Percentiles rank a stretch among this genome's conserved stretches.
These are phyloP conservation scores for Anoura caudifer DNA, from an alignment of 2,113 vertebrate species.

Conservation along the genomic window DNA sequence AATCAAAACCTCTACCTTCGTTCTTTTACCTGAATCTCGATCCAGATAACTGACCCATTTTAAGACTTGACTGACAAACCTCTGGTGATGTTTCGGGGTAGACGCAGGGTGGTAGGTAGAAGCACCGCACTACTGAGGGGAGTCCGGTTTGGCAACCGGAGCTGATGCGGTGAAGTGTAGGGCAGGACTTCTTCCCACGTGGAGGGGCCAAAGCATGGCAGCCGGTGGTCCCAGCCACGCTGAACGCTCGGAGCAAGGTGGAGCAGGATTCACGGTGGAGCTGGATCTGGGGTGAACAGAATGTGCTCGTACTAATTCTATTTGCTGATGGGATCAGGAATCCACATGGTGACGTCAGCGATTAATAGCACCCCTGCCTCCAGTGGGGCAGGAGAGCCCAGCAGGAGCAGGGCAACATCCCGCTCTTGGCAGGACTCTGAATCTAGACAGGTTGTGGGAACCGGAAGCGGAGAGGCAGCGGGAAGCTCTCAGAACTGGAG, in stretches of 20 bases:
- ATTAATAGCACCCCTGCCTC: not conserved
- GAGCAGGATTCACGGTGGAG: not conserved
- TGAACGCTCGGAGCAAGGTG: not conserved
- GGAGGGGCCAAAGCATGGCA: not conserved
- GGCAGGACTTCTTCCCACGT: not conserved
- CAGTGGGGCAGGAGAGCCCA: not conserved
- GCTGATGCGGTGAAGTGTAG: not conserved
- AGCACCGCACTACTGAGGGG: fast-evolving
- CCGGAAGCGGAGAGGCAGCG: not conserved
- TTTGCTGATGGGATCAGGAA: not conserved
- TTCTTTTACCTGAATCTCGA: not conserved
- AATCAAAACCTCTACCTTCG: not conserved
- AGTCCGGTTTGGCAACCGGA: not conserved
- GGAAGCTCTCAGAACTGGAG: not conserved
- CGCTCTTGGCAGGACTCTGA: not conserved
- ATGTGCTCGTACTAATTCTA: not conserved
- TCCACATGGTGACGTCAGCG: too few relatives aligned
- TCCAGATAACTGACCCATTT: not conserved
- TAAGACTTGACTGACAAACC: not conserved
- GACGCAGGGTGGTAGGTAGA: fast-evolving
- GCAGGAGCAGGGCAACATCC: not conserved
- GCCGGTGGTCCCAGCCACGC: not conserved
- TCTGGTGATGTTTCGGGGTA: not conserved
- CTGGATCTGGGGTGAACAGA: not conserved
- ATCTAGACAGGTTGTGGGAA: not conserved